Conservation (phyloP, 2,113 vertebrate species). For the Indri indri region DNA sequence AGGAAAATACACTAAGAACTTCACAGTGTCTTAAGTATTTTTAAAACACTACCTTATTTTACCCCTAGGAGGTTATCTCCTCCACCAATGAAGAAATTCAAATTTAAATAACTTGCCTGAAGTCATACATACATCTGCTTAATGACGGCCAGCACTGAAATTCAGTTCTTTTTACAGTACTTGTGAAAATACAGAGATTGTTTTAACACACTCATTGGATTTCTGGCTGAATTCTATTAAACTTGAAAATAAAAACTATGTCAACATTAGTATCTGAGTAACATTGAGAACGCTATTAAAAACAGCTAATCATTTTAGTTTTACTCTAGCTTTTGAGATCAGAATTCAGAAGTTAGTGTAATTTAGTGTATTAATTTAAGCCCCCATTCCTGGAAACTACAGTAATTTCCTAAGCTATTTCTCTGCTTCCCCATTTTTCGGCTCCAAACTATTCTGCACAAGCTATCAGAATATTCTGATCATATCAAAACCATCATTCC, state of each 20-base stretch:
- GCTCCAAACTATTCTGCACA: not conserved
- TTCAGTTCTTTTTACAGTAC: not conserved
- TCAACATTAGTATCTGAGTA: not conserved
- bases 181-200: not conserved
- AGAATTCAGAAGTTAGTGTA: not conserved
- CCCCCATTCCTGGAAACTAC: not conserved
- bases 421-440: not conserved
- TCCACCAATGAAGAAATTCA: slow-evolving; percentile 1
- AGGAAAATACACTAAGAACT: not conserved
- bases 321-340: not conserved
- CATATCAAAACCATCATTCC: not conserved
- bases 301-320: not conserved
- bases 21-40: not conserved
- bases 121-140: not conserved
- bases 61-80: not conserved
- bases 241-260: not conserved
- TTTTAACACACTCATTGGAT: not conserved
- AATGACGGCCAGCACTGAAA: not conserved
- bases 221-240: slow-evolving; percentile 1
- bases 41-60: not conserved
- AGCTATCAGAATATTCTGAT: not conserved
- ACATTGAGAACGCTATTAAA: not conserved
- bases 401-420: not conserved
- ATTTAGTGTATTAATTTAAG: not conserved
- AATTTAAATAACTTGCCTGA: not conserved